Evolutionary conservation across 1,140 invertebrate genomes (phyloP).

Genomic region (Anadara kagoshimensis): DNA sequence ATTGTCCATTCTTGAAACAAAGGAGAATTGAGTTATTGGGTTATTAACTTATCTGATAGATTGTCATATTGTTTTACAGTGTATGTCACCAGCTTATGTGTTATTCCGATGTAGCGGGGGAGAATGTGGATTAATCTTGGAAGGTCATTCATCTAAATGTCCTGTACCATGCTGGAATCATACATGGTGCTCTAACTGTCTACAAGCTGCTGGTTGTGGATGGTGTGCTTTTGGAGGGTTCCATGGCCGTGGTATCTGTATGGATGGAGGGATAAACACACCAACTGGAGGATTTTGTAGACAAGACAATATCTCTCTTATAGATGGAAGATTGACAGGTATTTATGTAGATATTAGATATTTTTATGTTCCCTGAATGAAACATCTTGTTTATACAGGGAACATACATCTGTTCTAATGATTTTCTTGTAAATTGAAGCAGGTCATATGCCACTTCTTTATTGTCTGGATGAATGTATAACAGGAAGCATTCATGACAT

Average conservation of each 20-base stretch:
- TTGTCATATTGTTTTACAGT: no score
- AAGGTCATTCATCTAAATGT: conserved; percentile 81
- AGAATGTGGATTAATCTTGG: conserved; percentile 86
- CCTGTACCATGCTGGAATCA: conserved; percentile 86
- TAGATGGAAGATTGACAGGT: conserved; percentile 36
- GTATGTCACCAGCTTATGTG: conserved; percentile 89
- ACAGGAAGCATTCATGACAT: no score
- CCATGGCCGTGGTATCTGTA: conserved; percentile 75
- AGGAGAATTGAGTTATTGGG: no score
- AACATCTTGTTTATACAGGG: no score
- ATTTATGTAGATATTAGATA: conserved; percentile 9
- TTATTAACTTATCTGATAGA: no score
- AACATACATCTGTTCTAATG: no score
- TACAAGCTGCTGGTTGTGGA: conserved; percentile 88
- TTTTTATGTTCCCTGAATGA: no score
- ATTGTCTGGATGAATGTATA: no score
- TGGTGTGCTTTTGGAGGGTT: conserved; percentile 75
- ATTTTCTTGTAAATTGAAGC: no score
- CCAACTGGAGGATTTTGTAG: conserved; percentile 67
- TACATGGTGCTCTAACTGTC: conserved; percentile 89
- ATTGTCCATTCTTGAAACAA: no score
- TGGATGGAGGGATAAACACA: conserved; percentile 72
- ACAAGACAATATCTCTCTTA: conserved; percentile 51
- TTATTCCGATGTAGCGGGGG: conserved; percentile 91
- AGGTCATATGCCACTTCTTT: no score